A percentile compares a stretch with the other conserved stretches of the same genome.
These are phyloP conservation scores for Lanius collurio DNA, from an alignment of 2,113 vertebrate genomes.

Conservation along the genomic window DNA sequence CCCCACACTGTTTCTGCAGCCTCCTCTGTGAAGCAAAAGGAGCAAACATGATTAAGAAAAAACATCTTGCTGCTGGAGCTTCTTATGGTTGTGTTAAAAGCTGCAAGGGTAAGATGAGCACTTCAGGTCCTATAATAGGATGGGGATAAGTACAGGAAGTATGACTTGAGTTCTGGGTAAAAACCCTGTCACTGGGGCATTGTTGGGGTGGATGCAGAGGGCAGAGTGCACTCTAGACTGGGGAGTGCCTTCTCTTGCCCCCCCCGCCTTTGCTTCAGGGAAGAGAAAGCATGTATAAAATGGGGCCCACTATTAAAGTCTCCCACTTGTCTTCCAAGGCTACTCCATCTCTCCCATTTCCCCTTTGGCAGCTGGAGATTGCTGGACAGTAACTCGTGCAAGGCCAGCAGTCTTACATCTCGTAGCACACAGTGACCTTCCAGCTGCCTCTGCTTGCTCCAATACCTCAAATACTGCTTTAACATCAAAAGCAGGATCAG, in stretches of 20 bases:
- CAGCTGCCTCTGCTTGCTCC: not conserved
- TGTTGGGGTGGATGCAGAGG: fast-evolving
- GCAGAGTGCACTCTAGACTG: not conserved
- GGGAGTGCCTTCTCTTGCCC: not conserved
- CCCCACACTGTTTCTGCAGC: not conserved
- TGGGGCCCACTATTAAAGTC: no score
- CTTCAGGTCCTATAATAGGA: not conserved
- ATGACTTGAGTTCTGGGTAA: not conserved
- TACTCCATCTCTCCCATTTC: not conserved
- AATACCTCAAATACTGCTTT: not conserved
- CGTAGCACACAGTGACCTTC: not conserved
- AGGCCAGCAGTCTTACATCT: not conserved
- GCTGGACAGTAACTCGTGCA: not conserved
- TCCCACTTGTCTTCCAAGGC: not conserved
- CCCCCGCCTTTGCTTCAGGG: fast-evolving
- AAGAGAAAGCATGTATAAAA: not conserved
- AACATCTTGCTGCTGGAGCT: not conserved
- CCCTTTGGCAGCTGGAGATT: not conserved
- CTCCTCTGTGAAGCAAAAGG: not conserved
- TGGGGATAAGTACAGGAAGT: not conserved
- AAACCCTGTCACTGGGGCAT: fast-evolving
- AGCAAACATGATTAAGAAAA: not conserved
- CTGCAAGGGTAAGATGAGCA: not conserved
- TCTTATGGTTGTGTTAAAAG: not conserved
- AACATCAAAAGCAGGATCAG: not conserved